Evolutionary conservation across 2,797 vertebrate genomes (phyloP).

Genomic region (Propithecus deckenii): DNA sequence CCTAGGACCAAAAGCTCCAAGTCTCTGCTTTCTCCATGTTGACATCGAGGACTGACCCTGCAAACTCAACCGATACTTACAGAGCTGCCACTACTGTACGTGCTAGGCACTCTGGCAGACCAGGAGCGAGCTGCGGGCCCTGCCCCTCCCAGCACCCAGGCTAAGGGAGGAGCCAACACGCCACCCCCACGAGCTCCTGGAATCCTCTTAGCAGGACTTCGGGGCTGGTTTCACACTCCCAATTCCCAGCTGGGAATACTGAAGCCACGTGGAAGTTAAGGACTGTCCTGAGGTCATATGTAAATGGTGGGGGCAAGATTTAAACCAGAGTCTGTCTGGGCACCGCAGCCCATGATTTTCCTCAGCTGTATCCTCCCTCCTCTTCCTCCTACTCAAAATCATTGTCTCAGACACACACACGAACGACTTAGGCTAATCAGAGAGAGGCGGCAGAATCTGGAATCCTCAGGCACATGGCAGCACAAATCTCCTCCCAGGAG

Average conservation of each 20-base stretch:
- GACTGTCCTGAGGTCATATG: background rate
- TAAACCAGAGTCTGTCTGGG: background rate
- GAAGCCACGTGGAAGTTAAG: background rate
- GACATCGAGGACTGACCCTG: background rate
- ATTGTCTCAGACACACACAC: background rate
- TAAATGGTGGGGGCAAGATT: background rate
- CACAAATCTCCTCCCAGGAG: background rate
- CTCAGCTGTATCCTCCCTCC: background rate
- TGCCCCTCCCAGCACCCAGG: background rate
- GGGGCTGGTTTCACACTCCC: background rate
- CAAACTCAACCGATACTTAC: background rate
- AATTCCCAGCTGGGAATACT: background rate
- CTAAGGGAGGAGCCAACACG: background rate
- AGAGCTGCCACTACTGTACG: background rate
- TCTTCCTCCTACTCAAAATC: background rate
- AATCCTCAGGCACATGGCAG: background rate
- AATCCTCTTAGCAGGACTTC: background rate
- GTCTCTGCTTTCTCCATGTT: background rate
- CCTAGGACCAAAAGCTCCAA: background rate
- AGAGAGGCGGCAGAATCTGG: background rate
- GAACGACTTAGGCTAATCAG: background rate
- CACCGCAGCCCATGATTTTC: background rate
- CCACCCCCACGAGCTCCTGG: background rate
- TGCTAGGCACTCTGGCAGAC: background rate
- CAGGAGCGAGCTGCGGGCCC: background rate